phyloP scores from a whole-genome alignment of 1,140 invertebrate species.

The Papilio dardanus region DNA sequence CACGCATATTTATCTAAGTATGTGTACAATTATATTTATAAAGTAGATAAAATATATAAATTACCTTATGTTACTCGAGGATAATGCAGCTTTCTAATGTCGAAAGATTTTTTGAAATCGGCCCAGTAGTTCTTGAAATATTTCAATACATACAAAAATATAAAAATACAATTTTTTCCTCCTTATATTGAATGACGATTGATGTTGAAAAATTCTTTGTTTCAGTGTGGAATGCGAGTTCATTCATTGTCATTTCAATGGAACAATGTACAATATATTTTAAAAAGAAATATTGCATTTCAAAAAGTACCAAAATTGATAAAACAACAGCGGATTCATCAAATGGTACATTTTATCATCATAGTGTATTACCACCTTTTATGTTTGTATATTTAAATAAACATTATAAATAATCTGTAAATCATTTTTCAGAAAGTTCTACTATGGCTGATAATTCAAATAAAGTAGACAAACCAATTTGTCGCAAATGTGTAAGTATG shows the following conservation, averaged over 20 bases:
- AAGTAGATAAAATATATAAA: too few relatives aligned
- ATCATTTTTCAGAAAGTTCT: neutral
- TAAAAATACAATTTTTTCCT: too few relatives aligned
- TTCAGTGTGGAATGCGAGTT: slow-evolving; percentile 84
- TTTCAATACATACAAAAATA: too few relatives aligned
- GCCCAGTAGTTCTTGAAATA: too few relatives aligned
- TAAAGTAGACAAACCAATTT: neutral
- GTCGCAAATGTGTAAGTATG: neutral
- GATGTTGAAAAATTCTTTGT: too few relatives aligned
- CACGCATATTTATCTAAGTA: slow-evolving; percentile 69
- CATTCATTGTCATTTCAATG: slow-evolving; percentile 81
- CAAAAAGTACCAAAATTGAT: slow-evolving; percentile 7
- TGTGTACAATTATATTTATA: slow-evolving; percentile 47
- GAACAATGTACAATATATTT: slow-evolving; percentile 57
- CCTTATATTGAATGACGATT: too few relatives aligned
- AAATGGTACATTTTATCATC: too few relatives aligned
- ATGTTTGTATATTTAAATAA: too few relatives aligned
- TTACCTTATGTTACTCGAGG: too few relatives aligned
- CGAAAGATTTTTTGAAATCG: too few relatives aligned
- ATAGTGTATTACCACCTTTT: too few relatives aligned
- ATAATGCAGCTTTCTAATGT: too few relatives aligned
- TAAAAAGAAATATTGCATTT: slow-evolving; percentile 38
- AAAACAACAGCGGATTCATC: slow-evolving; percentile 19
- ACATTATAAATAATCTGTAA: neutral
- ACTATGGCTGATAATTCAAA: neutral